Percentiles rank a stretch among this genome's conserved stretches.
phyloP scores from a whole-genome alignment of 1,140 invertebrate genomes.

The Daktulosphaira vitifoliae region DNA sequence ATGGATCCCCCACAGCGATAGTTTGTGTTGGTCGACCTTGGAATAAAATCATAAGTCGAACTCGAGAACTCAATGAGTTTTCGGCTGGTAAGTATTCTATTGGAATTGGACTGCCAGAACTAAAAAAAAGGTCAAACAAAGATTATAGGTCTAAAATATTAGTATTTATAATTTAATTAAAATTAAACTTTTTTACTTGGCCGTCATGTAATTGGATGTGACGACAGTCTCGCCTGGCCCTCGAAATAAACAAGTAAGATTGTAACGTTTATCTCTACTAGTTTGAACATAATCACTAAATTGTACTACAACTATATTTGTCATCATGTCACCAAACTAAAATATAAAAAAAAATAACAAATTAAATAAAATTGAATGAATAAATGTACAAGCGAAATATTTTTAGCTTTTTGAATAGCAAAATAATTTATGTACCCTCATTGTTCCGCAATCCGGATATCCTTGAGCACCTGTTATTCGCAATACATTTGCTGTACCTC shows the following conservation, averaged over 20 bases:
- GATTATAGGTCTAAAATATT: not conserved
- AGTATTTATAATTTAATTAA: not conserved
- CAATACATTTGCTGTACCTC: conserved; percentile 71
- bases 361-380: no score
- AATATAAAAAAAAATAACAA: conserved; percentile 37
- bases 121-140: conserved; percentile 29
- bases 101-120: conserved; percentile 78
- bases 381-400: no score
- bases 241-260: conserved; percentile 79
- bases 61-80: conserved; percentile 77
- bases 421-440: conserved; percentile 54
- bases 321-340: conserved; percentile 85
- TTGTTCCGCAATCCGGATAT: conserved; percentile 83
- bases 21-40: conserved; percentile 83
- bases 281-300: conserved; percentile 89
- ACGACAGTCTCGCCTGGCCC: conserved; percentile 85
- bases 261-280: conserved; percentile 79
- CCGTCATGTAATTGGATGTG: conserved; percentile 84
- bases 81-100: conserved; percentile 84
- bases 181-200: conserved; percentile 59
- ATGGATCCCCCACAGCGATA: conserved; percentile 85
- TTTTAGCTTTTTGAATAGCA: no score
- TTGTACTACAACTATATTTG: conserved; percentile 87
- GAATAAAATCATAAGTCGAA: conserved; percentile 73
- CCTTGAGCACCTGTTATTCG: conserved; percentile 77